A percentile compares a stretch with the other conserved stretches of the same genome.
Evolutionary conservation across 2,888 invertebrate species (phyloP).

Genomic region (Dorcus parallelipipedus): DNA sequence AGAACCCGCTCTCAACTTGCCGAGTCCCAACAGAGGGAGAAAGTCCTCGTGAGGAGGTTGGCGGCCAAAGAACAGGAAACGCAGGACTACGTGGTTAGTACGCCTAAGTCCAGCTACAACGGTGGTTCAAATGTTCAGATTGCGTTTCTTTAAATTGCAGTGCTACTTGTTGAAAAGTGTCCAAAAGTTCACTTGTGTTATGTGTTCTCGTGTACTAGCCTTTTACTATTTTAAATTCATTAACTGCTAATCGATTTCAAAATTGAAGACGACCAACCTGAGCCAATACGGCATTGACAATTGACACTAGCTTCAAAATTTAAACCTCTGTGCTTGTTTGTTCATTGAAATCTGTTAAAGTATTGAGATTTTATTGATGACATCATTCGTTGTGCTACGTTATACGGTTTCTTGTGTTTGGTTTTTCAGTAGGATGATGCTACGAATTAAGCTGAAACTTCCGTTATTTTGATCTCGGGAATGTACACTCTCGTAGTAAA

Average conservation of each 20-base stretch:
- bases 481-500: too few species aligned
- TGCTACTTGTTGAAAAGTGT: not conserved
- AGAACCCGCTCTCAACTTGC: constrained; percentile 76
- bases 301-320: constrained; percentile 2
- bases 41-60: constrained; percentile 85
- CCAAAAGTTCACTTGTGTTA: not conserved
- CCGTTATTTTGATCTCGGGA: too few species aligned
- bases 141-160: constrained; percentile 1
- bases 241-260: not conserved
- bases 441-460: too few species aligned
- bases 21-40: constrained; percentile 88
- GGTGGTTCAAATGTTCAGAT: constrained; percentile 45
- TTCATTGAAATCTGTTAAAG: not conserved
- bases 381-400: too few species aligned
- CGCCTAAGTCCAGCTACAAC: constrained; percentile 24
- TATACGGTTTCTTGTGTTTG: too few species aligned
- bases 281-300: not conserved
- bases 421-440: too few species aligned
- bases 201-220: constrained; percentile 1
- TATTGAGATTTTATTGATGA: too few species aligned
- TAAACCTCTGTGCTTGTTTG: not conserved
- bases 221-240: not conserved
- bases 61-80: constrained; percentile 96
- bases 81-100: constrained; percentile 90
- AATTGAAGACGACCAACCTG: not conserved